Percentiles rank a stretch among this genome's conserved stretches.
Evolutionary conservation across 1,140 invertebrate genomes (phyloP).

Genomic region (Ips typographus): DNA sequence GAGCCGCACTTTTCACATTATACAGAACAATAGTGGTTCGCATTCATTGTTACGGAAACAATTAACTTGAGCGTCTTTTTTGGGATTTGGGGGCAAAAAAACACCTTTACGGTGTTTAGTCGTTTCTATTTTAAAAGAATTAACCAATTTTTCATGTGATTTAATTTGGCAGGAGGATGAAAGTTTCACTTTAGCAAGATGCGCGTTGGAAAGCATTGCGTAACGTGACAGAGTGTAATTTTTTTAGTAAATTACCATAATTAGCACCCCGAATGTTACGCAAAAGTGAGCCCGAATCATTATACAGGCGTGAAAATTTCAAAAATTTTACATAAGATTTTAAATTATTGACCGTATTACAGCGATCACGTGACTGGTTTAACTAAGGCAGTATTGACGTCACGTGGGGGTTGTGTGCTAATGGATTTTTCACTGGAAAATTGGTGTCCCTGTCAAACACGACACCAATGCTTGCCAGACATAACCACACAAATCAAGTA

Average conservation of each 20-base stretch:
- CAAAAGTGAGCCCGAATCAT: background rate
- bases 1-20: too few relatives aligned
- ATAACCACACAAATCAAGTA: too few relatives aligned
- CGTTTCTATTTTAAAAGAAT: constrained; percentile 2
- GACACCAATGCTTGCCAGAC: too few relatives aligned
- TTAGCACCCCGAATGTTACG: background rate
- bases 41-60: constrained; percentile 8
- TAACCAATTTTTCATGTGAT: constrained; percentile 14
- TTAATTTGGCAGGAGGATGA: background rate
- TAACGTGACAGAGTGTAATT: background rate
- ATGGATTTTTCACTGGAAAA: too few relatives aligned
- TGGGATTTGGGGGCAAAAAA: background rate
- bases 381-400: too few relatives aligned
- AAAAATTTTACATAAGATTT: too few relatives aligned
- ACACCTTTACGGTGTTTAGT: constrained; percentile 1
- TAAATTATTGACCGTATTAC: background rate
- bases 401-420: too few relatives aligned
- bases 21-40: background rate
- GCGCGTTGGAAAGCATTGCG: background rate
- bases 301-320: background rate
- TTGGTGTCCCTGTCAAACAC: too few relatives aligned
- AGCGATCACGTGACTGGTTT: too few relatives aligned
- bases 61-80: constrained; percentile 4
- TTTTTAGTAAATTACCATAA: background rate
- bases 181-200: background rate